These are phyloP conservation scores for Leptodactylus fallax DNA, from an alignment of 2,797 vertebrate species.

Conservation along the genomic window DNA sequence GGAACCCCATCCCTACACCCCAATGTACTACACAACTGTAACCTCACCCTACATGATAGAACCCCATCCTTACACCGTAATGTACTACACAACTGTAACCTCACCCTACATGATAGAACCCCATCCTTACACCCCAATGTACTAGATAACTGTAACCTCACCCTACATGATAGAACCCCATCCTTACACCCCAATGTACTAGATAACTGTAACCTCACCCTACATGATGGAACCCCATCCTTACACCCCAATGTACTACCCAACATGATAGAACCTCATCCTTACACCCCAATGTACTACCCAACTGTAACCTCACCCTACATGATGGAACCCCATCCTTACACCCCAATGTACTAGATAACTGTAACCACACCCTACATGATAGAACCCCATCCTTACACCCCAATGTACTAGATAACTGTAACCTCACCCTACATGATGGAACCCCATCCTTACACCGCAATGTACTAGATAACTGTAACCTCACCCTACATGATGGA, in stretches of 20 bases:
- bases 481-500: not conserved
- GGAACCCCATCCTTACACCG: too few species aligned
- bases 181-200: too few species aligned
- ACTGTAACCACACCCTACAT: not conserved
- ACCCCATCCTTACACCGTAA: too few species aligned
- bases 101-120: too few species aligned
- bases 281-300: too few species aligned
- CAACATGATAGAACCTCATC: not conserved
- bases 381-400: too few species aligned
- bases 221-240: too few species aligned
- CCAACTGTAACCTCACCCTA: fast-evolving
- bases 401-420: not conserved
- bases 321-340: too few species aligned
- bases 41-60: not conserved
- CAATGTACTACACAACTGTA: not conserved
- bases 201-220: not conserved
- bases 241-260: not conserved
- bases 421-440: too few species aligned
- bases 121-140: too few species aligned
- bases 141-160: not conserved
- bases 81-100: not conserved
- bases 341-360: not conserved
- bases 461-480: not conserved
- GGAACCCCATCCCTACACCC: too few species aligned
- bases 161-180: not conserved